Evolutionary conservation across 2,888 invertebrate genomes (phyloP).

Genomic region (Adelognathus sp.): DNA sequence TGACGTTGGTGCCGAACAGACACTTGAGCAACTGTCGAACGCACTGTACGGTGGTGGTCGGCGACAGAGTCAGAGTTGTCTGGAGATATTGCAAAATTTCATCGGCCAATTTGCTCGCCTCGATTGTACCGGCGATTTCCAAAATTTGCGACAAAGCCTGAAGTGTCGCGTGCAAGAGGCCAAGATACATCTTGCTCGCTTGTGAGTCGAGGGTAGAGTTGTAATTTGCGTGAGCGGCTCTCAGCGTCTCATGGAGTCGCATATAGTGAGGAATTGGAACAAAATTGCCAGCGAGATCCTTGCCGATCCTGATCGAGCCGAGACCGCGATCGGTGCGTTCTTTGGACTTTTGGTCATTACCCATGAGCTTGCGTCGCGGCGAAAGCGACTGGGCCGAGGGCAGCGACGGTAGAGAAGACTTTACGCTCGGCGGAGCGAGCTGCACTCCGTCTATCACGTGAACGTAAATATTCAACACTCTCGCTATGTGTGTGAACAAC

Average conservation of each 20-base stretch:
- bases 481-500: conserved; percentile 86
- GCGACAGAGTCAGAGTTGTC: conserved; percentile 87
- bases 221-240: conserved; percentile 92
- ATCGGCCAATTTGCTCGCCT: conserved; percentile 89
- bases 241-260: conserved; percentile 91
- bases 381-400: conserved; percentile 80
- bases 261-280: conserved; percentile 90
- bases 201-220: conserved; percentile 92
- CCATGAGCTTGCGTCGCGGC: conserved; percentile 78
- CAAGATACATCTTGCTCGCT: conserved; percentile 89
- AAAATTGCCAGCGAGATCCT: conserved; percentile 85
- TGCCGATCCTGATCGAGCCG: conserved; percentile 69
- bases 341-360: conserved; percentile 77
- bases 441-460: conserved; percentile 88
- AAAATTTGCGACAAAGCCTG: conserved; percentile 87
- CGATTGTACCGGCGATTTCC: conserved; percentile 86
- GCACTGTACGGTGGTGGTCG: conserved; percentile 87
- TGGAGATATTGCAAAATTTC: conserved; percentile 90
- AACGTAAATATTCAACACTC: conserved; percentile 88
- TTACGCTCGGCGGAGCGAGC: conserved; percentile 82
- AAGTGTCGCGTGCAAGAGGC: conserved; percentile 85
- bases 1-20: conserved; percentile 89
- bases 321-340: conserved; percentile 79
- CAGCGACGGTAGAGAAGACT: conserved; percentile 84
- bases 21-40: conserved; percentile 90